phyloP scores from a whole-genome alignment of 2,797 vertebrate species.

The Pipistrellus pipistrellus region DNA sequence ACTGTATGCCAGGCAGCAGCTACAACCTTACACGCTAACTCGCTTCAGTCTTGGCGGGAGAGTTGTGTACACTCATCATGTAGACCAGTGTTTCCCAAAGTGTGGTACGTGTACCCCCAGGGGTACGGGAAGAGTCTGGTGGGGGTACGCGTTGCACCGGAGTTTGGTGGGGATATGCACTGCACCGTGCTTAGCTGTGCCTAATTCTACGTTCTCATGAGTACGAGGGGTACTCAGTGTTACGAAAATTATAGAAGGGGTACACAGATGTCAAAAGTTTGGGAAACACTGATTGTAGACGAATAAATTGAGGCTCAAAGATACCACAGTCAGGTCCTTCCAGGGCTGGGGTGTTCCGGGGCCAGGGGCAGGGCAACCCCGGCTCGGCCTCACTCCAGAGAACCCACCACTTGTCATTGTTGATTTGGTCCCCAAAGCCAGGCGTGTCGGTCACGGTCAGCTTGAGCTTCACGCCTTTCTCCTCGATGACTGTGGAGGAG shows the following conservation, averaged over 20 bases:
- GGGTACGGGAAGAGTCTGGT: too few relatives aligned
- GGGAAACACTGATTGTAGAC: not conserved
- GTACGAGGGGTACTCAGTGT: too few relatives aligned
- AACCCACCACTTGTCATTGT: conserved; percentile 94
- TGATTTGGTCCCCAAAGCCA: conserved; percentile 95
- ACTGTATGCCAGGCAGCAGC: not conserved
- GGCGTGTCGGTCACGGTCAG: conserved; percentile 94
- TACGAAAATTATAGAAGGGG: too few relatives aligned
- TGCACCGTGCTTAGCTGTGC: too few relatives aligned
- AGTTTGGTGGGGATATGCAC: too few relatives aligned
- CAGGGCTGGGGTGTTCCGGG: not conserved
- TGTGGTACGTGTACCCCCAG: too few relatives aligned
- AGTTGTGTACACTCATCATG: not conserved
- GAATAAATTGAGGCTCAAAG: not conserved
- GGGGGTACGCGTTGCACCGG: too few relatives aligned
- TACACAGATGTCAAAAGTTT: too few relatives aligned
- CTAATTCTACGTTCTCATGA: too few relatives aligned
- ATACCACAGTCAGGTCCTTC: not conserved
- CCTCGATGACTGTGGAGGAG: conserved; percentile 91
- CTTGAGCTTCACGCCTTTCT: conserved; percentile 94
- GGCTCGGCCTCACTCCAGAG: rapidly evolving
- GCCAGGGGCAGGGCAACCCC: not conserved
- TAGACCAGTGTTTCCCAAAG: not conserved
- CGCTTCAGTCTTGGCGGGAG: not conserved
- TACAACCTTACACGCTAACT: not conserved